phyloP scores from a whole-genome alignment of 1,140 invertebrate species.

The Chelonus insularis region DNA sequence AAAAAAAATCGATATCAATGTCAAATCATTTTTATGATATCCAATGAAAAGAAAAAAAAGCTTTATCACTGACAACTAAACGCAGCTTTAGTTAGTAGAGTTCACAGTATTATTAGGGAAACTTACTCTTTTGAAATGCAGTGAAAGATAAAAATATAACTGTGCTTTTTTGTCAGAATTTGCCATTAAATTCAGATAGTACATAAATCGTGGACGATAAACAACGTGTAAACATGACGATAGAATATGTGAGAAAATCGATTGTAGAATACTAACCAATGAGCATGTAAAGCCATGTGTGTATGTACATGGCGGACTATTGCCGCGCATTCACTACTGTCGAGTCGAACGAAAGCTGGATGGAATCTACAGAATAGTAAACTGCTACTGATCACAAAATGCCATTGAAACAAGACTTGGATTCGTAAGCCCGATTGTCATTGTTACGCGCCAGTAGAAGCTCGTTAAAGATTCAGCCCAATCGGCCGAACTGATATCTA shows the following conservation, averaged over 20 bases:
- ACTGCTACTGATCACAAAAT: not conserved
- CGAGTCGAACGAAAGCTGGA: too few relatives aligned
- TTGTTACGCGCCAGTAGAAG: not conserved
- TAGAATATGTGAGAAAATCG: conserved; percentile 19
- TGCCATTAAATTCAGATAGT: not conserved
- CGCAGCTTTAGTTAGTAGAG: too few relatives aligned
- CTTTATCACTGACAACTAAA: too few relatives aligned
- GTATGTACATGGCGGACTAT: conserved; percentile 7
- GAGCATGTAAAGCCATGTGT: not conserved
- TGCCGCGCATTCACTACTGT: not conserved
- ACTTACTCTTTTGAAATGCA: too few relatives aligned
- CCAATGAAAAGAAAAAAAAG: too few relatives aligned
- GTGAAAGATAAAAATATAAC: too few relatives aligned
- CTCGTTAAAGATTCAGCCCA: not conserved
- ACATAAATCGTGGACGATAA: conserved; percentile 29
- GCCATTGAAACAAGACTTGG: not conserved
- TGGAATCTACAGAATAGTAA: not conserved
- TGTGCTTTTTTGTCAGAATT: not conserved
- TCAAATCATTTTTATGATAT: too few relatives aligned
- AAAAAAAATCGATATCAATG: too few relatives aligned
- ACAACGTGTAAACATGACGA: conserved; percentile 30
- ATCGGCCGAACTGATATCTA: not conserved
- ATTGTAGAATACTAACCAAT: not conserved
- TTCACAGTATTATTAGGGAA: too few relatives aligned
- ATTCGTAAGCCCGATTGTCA: not conserved